A percentile compares a stretch with the other conserved stretches of the same genome.
Evolutionary conservation across 2,113 vertebrate species (phyloP).

Genomic region (Alectura lathami): DNA sequence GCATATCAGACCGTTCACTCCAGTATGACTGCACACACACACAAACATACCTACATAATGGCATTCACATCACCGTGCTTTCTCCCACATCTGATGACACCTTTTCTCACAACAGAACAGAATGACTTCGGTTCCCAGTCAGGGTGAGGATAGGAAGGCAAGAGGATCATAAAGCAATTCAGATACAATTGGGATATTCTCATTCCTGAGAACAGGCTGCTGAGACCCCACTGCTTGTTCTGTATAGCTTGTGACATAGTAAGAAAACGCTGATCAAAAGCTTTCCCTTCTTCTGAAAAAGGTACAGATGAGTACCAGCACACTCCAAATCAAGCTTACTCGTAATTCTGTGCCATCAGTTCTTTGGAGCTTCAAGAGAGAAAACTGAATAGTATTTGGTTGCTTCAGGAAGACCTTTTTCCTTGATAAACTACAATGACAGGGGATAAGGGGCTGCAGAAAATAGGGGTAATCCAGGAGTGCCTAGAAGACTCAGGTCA

Average conservation of each 20-base stretch:
- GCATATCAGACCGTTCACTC: neutral
- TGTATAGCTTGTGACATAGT: neutral
- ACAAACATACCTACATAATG: neutral
- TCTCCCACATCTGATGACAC: neutral
- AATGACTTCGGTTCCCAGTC: neutral
- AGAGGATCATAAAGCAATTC: neutral
- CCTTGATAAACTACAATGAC: neutral
- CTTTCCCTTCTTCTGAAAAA: neutral
- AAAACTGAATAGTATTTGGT: neutral
- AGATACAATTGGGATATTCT: neutral
- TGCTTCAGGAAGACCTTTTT: neutral
- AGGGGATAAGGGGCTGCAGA: neutral
- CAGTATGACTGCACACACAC: neutral
- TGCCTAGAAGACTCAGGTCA: neutral
- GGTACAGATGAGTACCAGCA: neutral
- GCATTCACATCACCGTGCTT: neutral
- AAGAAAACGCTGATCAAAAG: constrained; percentile 23
- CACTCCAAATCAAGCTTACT: neutral
- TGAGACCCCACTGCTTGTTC: neutral
- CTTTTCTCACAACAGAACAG: neutral
- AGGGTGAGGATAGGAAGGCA: neutral
- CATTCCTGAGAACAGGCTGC: neutral
- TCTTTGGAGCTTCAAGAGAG: neutral
- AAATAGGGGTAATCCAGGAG: neutral
- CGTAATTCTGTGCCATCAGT: neutral